Evolutionary conservation across 2,888 invertebrate genomes (phyloP), one percentile per base, ranked within the genome.

Genomic region (Apamea crenata): DNA sequence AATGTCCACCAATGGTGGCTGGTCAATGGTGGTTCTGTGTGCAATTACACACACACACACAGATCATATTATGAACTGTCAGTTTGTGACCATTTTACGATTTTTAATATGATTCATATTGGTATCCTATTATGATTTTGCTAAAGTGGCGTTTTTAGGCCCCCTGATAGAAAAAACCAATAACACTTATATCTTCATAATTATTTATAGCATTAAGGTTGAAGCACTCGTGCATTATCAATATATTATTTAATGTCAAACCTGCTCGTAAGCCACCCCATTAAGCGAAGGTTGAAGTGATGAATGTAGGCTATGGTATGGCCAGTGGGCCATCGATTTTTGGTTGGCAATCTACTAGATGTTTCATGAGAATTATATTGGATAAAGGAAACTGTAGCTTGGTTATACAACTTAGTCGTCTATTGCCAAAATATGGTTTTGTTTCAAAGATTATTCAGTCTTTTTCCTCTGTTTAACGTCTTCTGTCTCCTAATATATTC

Each of bases 281-380:
- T 80, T 65, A 47, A 44, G 14, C 59, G 63, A 72, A 72, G 80
- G 68, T 29, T 32, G 16, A 72, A 44, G n/a, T 85, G 72, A 82
- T 72, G 80, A 80, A 82, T 85, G 44, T 66, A 16, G 14, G 36
- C 10, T 67, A 47, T 53, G 29, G n/a, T 14, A 4, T 63, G n/a
- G 36, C 84, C 16, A 78, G 8, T 61, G 36, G 44, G 25, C 29
- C 50, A 81, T 82, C 69, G 73, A 82, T 81, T 82, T 85, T 80
- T 56, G 14, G 12, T 61, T 53, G 44, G 81, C 50, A 73, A 59
- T 81, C 66, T 59, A 53, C 29, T 80, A n/a, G 36, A 84, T 18
- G 40, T 32, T 77, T 56, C n/a, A n/a, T n/a, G 32, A 53, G 66
- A 67, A 71, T 53, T 47, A 70, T 29, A 29, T 53, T 71, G 40